phyloP scores from a whole-genome alignment of 1,140 invertebrate genomes.

The Lucilia sericata region DNA sequence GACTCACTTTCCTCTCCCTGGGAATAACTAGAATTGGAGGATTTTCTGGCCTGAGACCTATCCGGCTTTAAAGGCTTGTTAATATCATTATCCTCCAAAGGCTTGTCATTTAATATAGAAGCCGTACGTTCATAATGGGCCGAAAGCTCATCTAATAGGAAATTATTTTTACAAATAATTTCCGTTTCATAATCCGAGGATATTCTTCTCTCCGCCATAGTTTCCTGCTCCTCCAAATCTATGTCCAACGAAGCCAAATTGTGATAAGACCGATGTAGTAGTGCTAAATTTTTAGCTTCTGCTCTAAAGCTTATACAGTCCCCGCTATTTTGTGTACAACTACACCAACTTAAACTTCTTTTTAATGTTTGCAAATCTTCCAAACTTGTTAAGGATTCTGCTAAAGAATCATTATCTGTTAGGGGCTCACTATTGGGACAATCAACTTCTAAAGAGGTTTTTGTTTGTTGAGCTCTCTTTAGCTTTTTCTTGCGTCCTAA shows the following conservation, averaged over 20 bases:
- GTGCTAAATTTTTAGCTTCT: neutral
- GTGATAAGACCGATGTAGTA: constrained; percentile 13
- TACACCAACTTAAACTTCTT: constrained; percentile 55
- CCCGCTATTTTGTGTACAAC: neutral
- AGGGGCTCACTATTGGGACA: constrained; percentile 39
- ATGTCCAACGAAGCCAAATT: neutral
- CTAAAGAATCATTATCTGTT: constrained; percentile 43
- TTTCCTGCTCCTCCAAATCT: constrained; percentile 2
- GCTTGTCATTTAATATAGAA: constrained; percentile 69
- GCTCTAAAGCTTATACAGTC: neutral
- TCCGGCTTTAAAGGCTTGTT: neutral
- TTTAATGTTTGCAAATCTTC: neutral
- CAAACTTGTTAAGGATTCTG: neutral
- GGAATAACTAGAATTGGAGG: constrained; percentile 33
- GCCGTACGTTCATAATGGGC: constrained; percentile 71
- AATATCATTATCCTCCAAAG: constrained; percentile 10
- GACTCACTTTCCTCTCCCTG: constrained; percentile 7
- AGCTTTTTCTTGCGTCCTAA: constrained; percentile 52
- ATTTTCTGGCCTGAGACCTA: neutral
- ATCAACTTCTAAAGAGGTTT: no score
- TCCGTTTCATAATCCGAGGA: constrained; percentile 55
- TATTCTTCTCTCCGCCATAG: neutral
- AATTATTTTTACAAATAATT: constrained; percentile 63
- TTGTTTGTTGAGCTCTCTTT: neutral
- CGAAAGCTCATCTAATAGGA: constrained; percentile 64